Base-by-base conservation (phyloP, 2,888 invertebrate species). In the Amorpha juglandis region DNA sequence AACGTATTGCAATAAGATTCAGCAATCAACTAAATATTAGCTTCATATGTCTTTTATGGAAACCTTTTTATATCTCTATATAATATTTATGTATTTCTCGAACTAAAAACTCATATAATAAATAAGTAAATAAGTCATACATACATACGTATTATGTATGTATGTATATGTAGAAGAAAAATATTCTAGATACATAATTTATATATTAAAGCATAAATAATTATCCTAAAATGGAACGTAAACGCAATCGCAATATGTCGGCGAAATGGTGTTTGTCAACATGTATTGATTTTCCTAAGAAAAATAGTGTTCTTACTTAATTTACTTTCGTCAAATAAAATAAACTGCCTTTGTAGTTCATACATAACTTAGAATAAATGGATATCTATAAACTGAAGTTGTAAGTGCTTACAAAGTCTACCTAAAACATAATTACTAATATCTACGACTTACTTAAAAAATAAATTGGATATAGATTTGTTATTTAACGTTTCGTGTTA, bases 181-280 rank as follows among this genome's bases (percentile, higher is more conserved):
- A n/a, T n/a, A n/a, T n/a, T n/a, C n/a, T n/a, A n/a, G n/a, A n/a
- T n/a, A n/a, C n/a, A n/a, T n/a, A n/a, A n/a, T n/a, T n/a, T n/a
- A n/a, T n/a, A n/a, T 27, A 27, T 4, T 27, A 27, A 3, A 4
- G 4, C 27, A 27, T 3, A 3, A 27, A 3, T 27, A 27, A 27
- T 27, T 1, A 27, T 27, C 27, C 2, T 27, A 27, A 4, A 27
- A 27, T 4, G 27, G 27, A 27, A 27, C 27, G 27, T 27, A 3
- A 4, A 14, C 21, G 14, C 27, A 21, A 19, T 48, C 16, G 67
- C 75, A 84, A 84, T 76, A 85, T 84, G 86, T 85, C 82, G 77
- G 80, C 69, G 69, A 73, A 76, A 75, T 78, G 79, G 80, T 91
- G 90, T 91, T 91, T 91, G 90, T 91, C 90, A 91, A 90, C 90